Percentiles rank a stretch among this genome's conserved stretches.
phyloP scores from a whole-genome alignment of 2,888 invertebrate genomes.

The Caenorhabditis becei region DNA sequence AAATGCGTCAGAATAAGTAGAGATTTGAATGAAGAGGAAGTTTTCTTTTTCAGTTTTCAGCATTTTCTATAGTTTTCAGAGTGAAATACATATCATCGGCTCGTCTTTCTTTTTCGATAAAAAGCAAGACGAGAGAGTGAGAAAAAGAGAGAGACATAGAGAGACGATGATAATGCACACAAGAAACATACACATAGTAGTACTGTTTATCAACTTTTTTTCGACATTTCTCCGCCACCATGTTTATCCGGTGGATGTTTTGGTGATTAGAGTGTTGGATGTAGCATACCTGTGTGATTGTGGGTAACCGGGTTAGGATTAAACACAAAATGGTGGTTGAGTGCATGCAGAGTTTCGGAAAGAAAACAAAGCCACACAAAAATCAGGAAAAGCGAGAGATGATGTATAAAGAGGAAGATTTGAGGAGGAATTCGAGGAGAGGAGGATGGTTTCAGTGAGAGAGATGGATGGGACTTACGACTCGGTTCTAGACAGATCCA shows the following conservation, averaged over 20 bases:
- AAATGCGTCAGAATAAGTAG: neutral
- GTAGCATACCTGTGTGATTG: conserved; percentile 3
- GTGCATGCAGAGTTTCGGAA: conserved; percentile 24
- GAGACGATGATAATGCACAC: conserved; percentile 49
- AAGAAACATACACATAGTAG: conserved; percentile 54
- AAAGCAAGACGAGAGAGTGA: conserved; percentile 29
- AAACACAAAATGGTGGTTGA: conserved; percentile 45
- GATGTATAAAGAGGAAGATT: neutral
- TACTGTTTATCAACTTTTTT: conserved; percentile 35
- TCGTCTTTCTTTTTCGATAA: conserved; percentile 11
- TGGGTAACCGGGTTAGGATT: neutral
- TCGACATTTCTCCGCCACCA: conserved; percentile 8
- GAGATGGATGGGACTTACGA: conserved; percentile 39
- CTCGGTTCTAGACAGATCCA: conserved; percentile 23
- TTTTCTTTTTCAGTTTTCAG: conserved; percentile 5
- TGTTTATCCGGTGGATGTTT: neutral
- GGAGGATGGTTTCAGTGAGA: conserved; percentile 11
- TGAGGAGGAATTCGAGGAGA: conserved; percentile 20
- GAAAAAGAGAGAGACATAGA: conserved; percentile 37
- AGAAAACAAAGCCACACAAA: conserved; percentile 21
- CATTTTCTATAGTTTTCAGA: conserved; percentile 9
- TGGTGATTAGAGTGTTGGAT: conserved; percentile 8
- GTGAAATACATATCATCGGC: conserved; percentile 13
- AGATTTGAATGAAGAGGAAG: neutral
- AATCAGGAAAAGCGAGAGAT: conserved; percentile 10